A percentile compares a stretch with the other conserved stretches of the same genome.
phyloP scores from a whole-genome alignment of 2,888 invertebrate species.

The Epinotia brunnichana region DNA sequence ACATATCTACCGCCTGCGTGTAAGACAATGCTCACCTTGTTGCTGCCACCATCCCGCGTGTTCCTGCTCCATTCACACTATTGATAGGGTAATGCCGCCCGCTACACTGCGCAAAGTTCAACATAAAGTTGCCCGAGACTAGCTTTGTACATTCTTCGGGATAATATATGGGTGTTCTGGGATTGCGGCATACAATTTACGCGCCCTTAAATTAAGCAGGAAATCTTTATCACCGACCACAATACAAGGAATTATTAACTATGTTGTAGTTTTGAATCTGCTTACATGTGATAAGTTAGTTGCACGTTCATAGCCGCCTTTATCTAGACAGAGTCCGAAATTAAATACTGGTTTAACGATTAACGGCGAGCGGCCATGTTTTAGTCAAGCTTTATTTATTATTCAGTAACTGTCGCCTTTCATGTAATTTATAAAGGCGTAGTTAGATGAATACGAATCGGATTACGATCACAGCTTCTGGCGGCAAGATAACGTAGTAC shows the following conservation, averaged over 20 bases:
- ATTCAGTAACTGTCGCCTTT: slow-evolving; percentile 50
- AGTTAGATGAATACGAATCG: slow-evolving; percentile 48
- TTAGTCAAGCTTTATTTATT: slow-evolving; percentile 51
- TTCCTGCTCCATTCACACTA: slow-evolving; percentile 35
- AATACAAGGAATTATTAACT: slow-evolving; percentile 8
- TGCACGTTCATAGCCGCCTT: slow-evolving; percentile 22
- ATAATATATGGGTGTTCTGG: slow-evolving; percentile 26
- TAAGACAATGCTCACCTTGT: slow-evolving; percentile 36
- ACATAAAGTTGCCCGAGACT: slow-evolving; percentile 29
- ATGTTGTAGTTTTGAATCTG: not conserved
- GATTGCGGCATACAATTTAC: slow-evolving; percentile 35
- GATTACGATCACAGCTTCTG: slow-evolving; percentile 45
- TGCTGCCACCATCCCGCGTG: slow-evolving; percentile 30
- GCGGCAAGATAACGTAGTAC: slow-evolving; percentile 52
- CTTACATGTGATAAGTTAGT: not conserved
- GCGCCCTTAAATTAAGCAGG: slow-evolving; percentile 21
- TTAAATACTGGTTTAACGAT: slow-evolving; percentile 43
- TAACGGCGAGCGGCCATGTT: slow-evolving; percentile 47
- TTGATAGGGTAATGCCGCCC: slow-evolving; percentile 34
- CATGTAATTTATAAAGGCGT: slow-evolving; percentile 52
- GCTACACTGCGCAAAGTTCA: slow-evolving; percentile 23
- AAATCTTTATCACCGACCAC: slow-evolving; percentile 13
- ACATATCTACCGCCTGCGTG: slow-evolving; percentile 44
- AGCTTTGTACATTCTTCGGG: slow-evolving; percentile 35
- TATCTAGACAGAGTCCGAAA: slow-evolving; percentile 47